Evolutionary conservation across 2,113 vertebrate species (phyloP), one percentile per base, ranked within the genome.

Genomic region (Austrofundulus limnaeus): DNA sequence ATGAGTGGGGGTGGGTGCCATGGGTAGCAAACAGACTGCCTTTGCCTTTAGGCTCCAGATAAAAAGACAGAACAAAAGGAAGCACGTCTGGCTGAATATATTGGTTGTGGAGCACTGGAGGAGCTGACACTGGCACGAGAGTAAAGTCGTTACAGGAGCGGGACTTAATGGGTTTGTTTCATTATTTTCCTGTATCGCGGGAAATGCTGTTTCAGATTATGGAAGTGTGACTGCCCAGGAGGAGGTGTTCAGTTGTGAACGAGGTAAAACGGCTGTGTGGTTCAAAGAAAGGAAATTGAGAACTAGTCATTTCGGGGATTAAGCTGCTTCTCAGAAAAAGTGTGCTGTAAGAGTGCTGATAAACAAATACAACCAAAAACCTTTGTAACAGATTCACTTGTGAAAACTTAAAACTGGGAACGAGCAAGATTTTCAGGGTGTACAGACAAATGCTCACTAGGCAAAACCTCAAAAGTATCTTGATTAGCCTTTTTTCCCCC

Each of bases 51-150:
- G 74, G 77, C 74, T 75, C 34, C 21, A 64, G 47, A 79, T 25
- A 21, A 37, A 54, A 51, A 45, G 21, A 49, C 9, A 61, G 64
- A 79, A 87, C 86, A 87, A 85, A 81, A 75, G 62, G 42, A 74
- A 51, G 70, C 16, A 16, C 45, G 72, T 42, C 60, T 62, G 62
- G 52, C 53, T 80, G 66, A 68, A 67, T 74, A 37, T 71, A 45
- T 45, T 65, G 55, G 34, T 12, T 52, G 41, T 12, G 42, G 34
- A 24, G 58, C 37, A 71, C 8, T 50, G 38, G 52, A 72, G 39
- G 25, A 66, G 57, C 19, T 39, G 56, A 47, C 60, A 52, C 63
- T 67, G 50, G 41, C 45, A 61, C 43, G 37, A 14, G 17, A 77
- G 71, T 34, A 41, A 50, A 67, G 28, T 45, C 47, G 42, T 48